Conservation (phyloP, 2,797 vertebrate genomes). For the Gastrophryne carolinensis region DNA sequence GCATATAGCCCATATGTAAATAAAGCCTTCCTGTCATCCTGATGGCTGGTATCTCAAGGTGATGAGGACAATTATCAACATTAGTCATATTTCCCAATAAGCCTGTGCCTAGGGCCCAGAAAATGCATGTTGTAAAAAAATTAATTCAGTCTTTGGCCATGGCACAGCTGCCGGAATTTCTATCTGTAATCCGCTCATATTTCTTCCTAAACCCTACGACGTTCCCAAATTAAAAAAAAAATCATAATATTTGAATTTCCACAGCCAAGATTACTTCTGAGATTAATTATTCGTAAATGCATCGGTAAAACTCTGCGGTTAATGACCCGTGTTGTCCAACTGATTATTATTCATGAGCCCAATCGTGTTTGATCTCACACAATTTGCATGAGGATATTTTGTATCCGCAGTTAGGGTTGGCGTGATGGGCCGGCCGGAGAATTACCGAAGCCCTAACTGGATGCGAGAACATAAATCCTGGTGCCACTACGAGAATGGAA, state of each 20-base stretch:
- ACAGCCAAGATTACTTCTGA: constrained; percentile 23
- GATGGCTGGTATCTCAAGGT: too few relatives aligned
- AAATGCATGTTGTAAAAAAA: too few relatives aligned
- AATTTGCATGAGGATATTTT: constrained; percentile 15
- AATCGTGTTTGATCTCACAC: constrained; percentile 5
- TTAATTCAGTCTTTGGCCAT: too few relatives aligned
- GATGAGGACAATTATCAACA: too few relatives aligned
- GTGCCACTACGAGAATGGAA: background rate
- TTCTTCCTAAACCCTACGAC: too few relatives aligned
- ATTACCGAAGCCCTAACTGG: background rate
- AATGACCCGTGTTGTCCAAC: constrained; percentile 17
- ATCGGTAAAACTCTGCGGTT: background rate
- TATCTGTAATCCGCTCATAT: too few relatives aligned
- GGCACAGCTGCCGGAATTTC: too few relatives aligned
- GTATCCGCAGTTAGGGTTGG: background rate
- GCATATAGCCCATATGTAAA: too few relatives aligned
- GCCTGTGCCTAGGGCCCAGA: too few relatives aligned
- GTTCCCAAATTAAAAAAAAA: background rate
- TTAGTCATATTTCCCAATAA: too few relatives aligned
- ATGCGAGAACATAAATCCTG: background rate
- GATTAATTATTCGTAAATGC: constrained; percentile 39
- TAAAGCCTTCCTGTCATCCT: too few relatives aligned
- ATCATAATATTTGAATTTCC: background rate
- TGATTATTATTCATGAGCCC: background rate
- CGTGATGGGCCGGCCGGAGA: background rate